Base-by-base conservation (phyloP, 2,113 vertebrate genomes). In the Zosterops japonicus region DNA sequence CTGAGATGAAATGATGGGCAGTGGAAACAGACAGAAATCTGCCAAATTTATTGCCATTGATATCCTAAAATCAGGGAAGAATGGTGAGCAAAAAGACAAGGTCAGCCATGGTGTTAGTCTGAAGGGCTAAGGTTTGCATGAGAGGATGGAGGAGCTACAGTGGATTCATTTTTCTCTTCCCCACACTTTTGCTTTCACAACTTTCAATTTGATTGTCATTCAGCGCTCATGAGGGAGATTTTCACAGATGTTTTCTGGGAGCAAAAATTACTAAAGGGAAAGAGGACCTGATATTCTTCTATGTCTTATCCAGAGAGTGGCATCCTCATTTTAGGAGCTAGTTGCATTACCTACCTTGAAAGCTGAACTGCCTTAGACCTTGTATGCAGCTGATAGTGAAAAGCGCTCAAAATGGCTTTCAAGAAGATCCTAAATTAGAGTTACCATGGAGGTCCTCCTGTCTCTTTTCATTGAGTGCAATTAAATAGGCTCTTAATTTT, bases 401-500 rank as follows among this genome's bases (percentile, higher is more conserved):
- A 84, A 41, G 46, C 65, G 53, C 56, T 90, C 57, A 85, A 72
- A 93, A 92, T 8, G 31, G 7, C 46, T 94, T 91, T 87, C 17
- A 27, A 79, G 61, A 89, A 33, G 28, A 72, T 93, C 41, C n/a
- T 75, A 64, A 87, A 89, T 89, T 64, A 46, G 57, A 88, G 33
- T 77, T 46, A 50, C 55, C 46, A 33, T 49, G 36, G 22, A 88
- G 49, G 31, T 27, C 16, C 25, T 93, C 63, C 39, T 61, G 28
- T 53, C 85, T 80, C 57, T 61, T 88, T 67, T 49, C 18, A 61
- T 0, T 57, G 59, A 59, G 50, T 65, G 33, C 3, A 33, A 63
- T 86, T 85, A 90, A 85, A 90, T 8, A 75, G 47, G 28, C 9
- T 74, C 33, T 86, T 92, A 86, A 92, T 94, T 94, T 72, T 88